phyloP scores from a whole-genome alignment of 2,888 invertebrate species.

The Philereme vetulata region DNA sequence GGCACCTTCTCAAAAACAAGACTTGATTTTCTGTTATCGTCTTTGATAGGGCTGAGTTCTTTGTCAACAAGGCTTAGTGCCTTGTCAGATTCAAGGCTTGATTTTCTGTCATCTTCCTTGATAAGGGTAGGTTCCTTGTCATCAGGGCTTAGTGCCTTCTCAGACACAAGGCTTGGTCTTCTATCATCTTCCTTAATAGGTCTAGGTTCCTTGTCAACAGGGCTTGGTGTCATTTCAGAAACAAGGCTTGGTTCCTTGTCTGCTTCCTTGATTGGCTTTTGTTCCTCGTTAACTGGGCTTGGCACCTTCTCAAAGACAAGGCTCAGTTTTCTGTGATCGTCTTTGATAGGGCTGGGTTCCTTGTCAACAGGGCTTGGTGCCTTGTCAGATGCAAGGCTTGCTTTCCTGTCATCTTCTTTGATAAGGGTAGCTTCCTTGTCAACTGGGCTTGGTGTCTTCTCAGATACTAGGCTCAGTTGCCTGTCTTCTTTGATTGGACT shows the following conservation, averaged over 20 bases:
- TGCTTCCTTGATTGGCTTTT: constrained; percentile 1
- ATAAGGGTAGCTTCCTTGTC: too few relatives aligned
- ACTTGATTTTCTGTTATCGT: background rate
- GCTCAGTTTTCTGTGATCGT: background rate
- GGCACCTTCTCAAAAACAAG: background rate
- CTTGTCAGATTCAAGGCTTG: background rate
- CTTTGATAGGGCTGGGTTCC: constrained; percentile 3
- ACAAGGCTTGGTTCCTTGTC: constrained; percentile 22
- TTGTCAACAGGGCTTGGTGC: background rate
- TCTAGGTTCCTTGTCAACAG: background rate
- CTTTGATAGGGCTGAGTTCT: constrained; percentile 8
- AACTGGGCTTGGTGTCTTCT: too few relatives aligned
- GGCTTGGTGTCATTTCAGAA: background rate
- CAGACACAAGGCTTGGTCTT: background rate
- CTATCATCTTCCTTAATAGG: too few relatives aligned
- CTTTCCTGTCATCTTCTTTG: background rate
- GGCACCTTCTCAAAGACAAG: constrained; percentile 5
- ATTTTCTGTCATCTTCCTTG: background rate
- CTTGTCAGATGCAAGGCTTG: too few relatives aligned
- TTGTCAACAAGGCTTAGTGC: constrained; percentile 4
- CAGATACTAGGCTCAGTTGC: constrained; percentile 4
- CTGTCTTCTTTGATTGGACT: constrained; percentile 10
- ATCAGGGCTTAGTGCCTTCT: constrained; percentile 19
- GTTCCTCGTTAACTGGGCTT: background rate
- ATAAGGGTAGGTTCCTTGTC: constrained; percentile 12